Conservation (phyloP, 2,113 vertebrate species). For the Muscicapa adusta region DNA sequence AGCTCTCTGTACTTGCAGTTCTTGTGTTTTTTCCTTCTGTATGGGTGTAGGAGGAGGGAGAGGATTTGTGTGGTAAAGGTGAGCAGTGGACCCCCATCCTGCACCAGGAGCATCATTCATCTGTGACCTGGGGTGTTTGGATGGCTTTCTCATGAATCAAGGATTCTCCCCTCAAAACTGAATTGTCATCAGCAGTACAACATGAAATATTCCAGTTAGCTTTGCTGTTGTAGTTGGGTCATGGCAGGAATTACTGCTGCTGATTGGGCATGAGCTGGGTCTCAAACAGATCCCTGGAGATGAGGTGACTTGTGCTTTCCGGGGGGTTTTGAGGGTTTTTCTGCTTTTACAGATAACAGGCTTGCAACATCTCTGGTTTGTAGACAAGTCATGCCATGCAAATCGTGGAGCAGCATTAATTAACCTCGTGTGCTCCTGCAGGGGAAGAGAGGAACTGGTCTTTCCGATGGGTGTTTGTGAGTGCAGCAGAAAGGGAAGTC, state of each 20-base stretch:
- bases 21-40: not conserved
- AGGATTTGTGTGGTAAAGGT: not conserved
- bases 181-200: not conserved
- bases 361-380: not conserved
- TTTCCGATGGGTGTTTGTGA: not conserved
- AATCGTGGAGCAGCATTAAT: not conserved
- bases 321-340: not conserved
- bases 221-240: not conserved
- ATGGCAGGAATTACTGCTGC: not conserved
- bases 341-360: not conserved
- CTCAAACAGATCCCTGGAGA: not conserved
- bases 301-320: not conserved
- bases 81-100: not conserved
- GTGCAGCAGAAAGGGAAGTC: not conserved
- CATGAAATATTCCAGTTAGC: fast-evolving
- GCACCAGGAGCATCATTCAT: not conserved
- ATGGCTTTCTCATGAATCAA: not conserved
- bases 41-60: not conserved
- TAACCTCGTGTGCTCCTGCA: not conserved
- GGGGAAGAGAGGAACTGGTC: not conserved
- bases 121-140: fast-evolving
- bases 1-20: not conserved
- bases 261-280: not conserved
- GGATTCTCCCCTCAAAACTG: not conserved
- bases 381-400: not conserved